Evolutionary conservation across 1,140 invertebrate species (phyloP), one percentile per base, ranked within the genome.

Genomic region (Heliconius melpomene): DNA sequence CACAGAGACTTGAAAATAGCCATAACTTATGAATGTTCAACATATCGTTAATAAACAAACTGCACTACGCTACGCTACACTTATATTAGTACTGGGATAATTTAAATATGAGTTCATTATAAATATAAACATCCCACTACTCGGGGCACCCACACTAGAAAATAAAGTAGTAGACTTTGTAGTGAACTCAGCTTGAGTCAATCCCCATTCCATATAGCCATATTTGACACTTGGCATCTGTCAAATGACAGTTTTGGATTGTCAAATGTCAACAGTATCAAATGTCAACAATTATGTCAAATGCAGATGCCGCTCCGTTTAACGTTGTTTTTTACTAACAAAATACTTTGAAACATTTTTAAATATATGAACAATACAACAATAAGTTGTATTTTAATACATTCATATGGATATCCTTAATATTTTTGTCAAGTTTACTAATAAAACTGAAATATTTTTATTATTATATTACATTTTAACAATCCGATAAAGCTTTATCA

Each of bases 21-120:
- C 90, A 93, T 88, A 94, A 81, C 88, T 93, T 94, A 79, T 93
- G 91, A 46, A 92, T 82, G 88, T 93, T 93, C 87, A 93, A 90
- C 93, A 94, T 93, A 88, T 86, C 84, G 84, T 78, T 80, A 85
- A 74, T 77, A 75, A 74, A 80, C 77, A 78, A 74, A 77, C 75
- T n/a, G 60, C 46, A 78, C 81, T 78, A 78, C 80, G 60, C 77
- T 84, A 84, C 80, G 83, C 87, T 81, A 88, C 82, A 85, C 80
- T 82, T 77, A 83, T 87, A 81, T 83, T 80, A 85, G 80, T 83
- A 90, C 84, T 90, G 87, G 81, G 84, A 91, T 90, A 88, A 87
- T 90, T 89, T 87, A 82, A 84, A 84, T 81, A 83, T 72, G 78
- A 75, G 81, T 86, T 84, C 89, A 91, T 90, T 89, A 89, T 91